phyloP scores from a whole-genome alignment of 1,140 invertebrate genomes.

The Cyphomyrmex costatus region DNA sequence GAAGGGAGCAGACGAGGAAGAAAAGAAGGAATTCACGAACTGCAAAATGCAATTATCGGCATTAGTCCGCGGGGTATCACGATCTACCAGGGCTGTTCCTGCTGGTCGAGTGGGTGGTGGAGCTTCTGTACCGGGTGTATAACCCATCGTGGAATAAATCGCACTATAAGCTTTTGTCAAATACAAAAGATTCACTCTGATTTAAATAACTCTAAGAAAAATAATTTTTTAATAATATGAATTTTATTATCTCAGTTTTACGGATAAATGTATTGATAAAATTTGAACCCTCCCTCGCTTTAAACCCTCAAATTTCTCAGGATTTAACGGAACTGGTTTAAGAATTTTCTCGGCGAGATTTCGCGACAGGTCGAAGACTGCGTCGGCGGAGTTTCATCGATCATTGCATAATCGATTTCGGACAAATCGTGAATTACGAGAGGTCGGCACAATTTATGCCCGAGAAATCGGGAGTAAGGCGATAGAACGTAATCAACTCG shows the following conservation, averaged over 20 bases:
- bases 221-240: neutral
- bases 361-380: slow-evolving; percentile 32
- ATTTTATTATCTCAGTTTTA: neutral
- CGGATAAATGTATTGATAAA: neutral
- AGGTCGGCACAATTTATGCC: slow-evolving; percentile 13
- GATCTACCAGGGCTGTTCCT: slow-evolving; percentile 80
- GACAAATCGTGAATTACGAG: slow-evolving; percentile 32
- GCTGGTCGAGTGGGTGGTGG: slow-evolving; percentile 73
- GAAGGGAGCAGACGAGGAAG: slow-evolving; percentile 73
- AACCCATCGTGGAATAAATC: slow-evolving; percentile 58
- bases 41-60: slow-evolving; percentile 86
- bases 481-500: slow-evolving; percentile 50
- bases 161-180: neutral
- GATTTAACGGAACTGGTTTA: slow-evolving; percentile 1
- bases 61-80: slow-evolving; percentile 86
- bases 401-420: slow-evolving; percentile 33
- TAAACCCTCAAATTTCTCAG: neutral
- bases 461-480: slow-evolving; percentile 58
- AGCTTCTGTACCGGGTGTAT: slow-evolving; percentile 76
- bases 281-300: neutral
- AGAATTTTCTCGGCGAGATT: neutral
- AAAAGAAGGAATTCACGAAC: slow-evolving; percentile 85
- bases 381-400: slow-evolving; percentile 24
- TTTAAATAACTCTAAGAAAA: neutral
- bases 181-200: neutral